These are phyloP conservation scores for Chaetodon trifascialis DNA, from an alignment of 2,113 vertebrate genomes.

Conservation along the genomic window DNA sequence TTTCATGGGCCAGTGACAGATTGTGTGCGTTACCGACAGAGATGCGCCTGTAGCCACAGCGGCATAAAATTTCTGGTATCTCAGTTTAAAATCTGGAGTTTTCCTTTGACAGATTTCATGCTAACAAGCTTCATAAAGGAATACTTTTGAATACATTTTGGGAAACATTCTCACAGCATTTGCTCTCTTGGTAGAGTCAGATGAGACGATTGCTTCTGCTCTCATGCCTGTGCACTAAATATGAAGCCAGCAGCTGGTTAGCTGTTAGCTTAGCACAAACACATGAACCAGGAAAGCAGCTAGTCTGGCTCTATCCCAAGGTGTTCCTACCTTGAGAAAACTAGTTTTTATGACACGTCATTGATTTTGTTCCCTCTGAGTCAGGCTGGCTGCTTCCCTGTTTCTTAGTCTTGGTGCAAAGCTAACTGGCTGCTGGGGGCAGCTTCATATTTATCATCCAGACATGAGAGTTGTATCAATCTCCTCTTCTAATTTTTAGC, in stretches of 20 bases:
- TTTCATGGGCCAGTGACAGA: slow-evolving; percentile 3
- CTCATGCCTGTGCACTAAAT: neutral
- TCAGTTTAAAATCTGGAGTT: neutral
- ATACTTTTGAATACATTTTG: too few species aligned
- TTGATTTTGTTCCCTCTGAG: too few species aligned
- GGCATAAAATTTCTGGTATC: neutral
- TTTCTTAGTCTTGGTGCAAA: too few species aligned
- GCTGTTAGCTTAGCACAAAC: neutral
- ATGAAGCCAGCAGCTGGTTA: neutral
- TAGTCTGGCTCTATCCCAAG: neutral
- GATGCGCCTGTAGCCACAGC: neutral
- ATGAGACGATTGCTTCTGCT: neutral
- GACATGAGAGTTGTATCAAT: too few species aligned
- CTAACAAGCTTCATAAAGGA: neutral
- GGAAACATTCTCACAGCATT: too few species aligned
- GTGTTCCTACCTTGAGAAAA: too few species aligned
- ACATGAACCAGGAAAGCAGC: neutral
- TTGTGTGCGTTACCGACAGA: neutral
- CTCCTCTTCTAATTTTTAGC: too few species aligned
- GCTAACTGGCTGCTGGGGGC: too few species aligned
- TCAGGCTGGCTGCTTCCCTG: too few species aligned
- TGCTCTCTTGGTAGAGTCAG: neutral
- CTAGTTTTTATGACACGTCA: too few species aligned
- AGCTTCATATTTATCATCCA: too few species aligned
- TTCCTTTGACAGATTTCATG: neutral